phyloP scores from a whole-genome alignment of 2,888 invertebrate genomes.

The Apotomis betuletana region DNA sequence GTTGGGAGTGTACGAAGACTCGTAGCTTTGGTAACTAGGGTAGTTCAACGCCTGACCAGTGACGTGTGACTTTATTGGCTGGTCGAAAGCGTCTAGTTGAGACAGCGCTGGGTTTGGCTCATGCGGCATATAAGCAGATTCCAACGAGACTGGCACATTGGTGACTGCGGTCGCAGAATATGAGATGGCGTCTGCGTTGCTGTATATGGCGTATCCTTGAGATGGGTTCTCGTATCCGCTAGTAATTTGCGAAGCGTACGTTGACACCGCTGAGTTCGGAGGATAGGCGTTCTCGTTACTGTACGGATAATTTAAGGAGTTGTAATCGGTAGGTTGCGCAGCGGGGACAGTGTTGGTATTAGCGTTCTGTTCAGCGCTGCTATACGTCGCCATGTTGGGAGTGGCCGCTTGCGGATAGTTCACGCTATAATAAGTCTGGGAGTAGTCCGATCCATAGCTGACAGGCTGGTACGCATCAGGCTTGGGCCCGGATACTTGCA shows the following conservation, averaged over 20 bases:
- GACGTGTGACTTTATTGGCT: conserved; percentile 76
- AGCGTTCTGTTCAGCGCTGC: conserved; percentile 61
- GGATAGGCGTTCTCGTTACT: conserved; percentile 48
- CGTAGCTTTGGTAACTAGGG: conserved; percentile 49
- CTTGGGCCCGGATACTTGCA: conserved; percentile 66
- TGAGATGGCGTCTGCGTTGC: conserved; percentile 57
- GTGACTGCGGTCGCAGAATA: conserved; percentile 55
- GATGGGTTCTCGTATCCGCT: conserved; percentile 56
- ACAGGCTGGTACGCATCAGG: conserved; percentile 41
- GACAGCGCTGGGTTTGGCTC: conserved; percentile 53
- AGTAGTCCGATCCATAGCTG: conserved; percentile 61
- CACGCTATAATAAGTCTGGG: conserved; percentile 69
- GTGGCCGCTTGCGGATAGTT: conserved; percentile 67
- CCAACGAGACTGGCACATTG: conserved; percentile 51
- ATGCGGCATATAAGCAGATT: conserved; percentile 50
- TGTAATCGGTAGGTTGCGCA: conserved; percentile 57
- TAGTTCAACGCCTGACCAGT: conserved; percentile 68
- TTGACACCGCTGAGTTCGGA: conserved; percentile 44
- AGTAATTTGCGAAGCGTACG: conserved; percentile 51
- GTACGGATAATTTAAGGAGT: conserved; percentile 62
- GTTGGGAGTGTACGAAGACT: conserved; percentile 47
- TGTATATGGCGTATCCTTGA: conserved; percentile 64
- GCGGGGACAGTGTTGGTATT: conserved; percentile 59
- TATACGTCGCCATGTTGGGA: conserved; percentile 67
- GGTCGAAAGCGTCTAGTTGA: conserved; percentile 67